Evolutionary conservation across 2,113 vertebrate species (phyloP), one percentile per base, ranked within the genome.

Genomic region (Sander vitreus): DNA sequence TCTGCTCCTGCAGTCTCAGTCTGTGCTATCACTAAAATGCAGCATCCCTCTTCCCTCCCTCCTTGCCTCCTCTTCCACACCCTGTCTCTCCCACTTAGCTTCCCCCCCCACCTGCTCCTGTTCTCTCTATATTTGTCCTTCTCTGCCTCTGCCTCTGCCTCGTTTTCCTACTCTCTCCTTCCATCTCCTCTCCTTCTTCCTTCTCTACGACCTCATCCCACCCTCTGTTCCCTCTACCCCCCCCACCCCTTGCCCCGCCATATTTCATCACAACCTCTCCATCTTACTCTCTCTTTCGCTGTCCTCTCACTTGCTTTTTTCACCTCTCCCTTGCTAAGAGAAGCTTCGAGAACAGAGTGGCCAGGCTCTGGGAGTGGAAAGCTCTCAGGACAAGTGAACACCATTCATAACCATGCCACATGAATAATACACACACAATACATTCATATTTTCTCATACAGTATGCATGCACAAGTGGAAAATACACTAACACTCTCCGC

Each of bases 11-110:
- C 88, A 85, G 88, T 81, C 76, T 85, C 87, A 65, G 85, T 84
- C 85, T 91, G 84, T 90, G 90, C 84, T 85, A 79, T 92, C 85
- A 86, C 76, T 87, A 78, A 92, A 93, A 85, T 85, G 85, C 92
- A 93, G 83, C 88, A 82, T 84, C 82, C 80, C 88, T 67, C 72
- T 62, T 73, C 78, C 69, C 84, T 62, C 73, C 80, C 73, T 6
- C 54, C 33, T 11, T 11, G 25, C 67, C 67, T 53, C 68, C 69
- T 72, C 78, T 19, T 81, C 55, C 45, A 48, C 69, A 21, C 39
- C 69, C 62, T 75, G 27, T 76, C 58, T 80, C 78, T 70, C 67
- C 58, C 72, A 48, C 70, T 78, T 57, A 58, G 36, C 70, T 75
- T 74, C 69, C 51, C 69, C 59, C 55, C 73, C 69, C 78, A 39